A percentile compares a stretch with the other conserved stretches of the same genome.
Evolutionary conservation across 2,888 invertebrate genomes (phyloP).

Genomic region (Epistrophe eligans): DNA sequence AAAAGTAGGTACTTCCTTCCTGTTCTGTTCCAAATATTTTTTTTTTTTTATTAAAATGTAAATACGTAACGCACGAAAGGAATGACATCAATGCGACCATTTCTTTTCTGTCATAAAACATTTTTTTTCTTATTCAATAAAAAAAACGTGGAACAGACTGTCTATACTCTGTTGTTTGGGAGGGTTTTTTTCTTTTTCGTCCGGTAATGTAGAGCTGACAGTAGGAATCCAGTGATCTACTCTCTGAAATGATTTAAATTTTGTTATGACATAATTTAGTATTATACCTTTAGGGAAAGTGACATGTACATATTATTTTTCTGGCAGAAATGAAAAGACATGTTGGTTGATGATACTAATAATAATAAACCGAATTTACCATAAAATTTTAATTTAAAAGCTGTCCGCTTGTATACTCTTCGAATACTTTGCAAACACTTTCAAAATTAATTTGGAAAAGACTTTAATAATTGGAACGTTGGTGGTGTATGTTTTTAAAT

Average conservation of each 20-base stretch:
- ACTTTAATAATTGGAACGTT: too few relatives aligned
- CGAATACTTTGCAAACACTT: too few relatives aligned
- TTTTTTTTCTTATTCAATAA: background rate
- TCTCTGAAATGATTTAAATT: constrained; percentile 2
- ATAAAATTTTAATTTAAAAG: too few relatives aligned
- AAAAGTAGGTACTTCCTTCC: background rate
- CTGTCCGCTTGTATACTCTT: too few relatives aligned
- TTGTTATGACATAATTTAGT: constrained; percentile 5
- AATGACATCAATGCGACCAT: background rate
- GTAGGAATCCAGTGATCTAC: background rate
- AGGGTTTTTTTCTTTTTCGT: background rate
- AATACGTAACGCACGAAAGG: constrained; percentile 4
- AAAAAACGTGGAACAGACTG: background rate
- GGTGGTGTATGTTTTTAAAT: too few relatives aligned
- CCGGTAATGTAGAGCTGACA: background rate
- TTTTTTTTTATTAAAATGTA: constrained; percentile 4
- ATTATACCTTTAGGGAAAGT: background rate
- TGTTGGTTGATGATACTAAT: background rate
- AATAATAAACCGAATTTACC: too few relatives aligned
- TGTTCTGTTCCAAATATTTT: background rate
- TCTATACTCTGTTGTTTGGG: background rate
- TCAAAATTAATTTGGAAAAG: too few relatives aligned
- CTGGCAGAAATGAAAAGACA: background rate
- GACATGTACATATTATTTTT: background rate
- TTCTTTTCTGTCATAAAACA: constrained; percentile 5